Evolutionary conservation across 2,113 vertebrate species (phyloP).

Genomic region (Corydoras sp.): DNA sequence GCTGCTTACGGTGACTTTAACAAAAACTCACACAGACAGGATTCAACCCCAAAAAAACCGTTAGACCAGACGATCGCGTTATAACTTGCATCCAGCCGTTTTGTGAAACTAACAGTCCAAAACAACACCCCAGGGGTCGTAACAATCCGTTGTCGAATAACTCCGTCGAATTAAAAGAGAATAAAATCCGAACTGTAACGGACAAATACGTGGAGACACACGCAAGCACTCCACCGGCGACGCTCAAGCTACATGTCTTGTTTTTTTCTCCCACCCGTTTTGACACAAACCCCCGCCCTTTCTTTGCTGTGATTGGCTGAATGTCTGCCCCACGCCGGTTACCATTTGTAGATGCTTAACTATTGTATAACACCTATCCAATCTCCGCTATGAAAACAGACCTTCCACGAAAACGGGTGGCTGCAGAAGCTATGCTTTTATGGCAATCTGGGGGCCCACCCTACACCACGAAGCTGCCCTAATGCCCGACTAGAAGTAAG

Average conservation of each 20-base stretch:
- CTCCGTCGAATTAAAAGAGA: background rate
- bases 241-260: background rate
- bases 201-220: conserved; percentile 33
- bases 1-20: background rate
- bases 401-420: background rate
- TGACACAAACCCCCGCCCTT: background rate
- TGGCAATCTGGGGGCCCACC: conserved; percentile 39
- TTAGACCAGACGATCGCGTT: background rate
- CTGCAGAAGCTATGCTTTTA: conserved; percentile 7
- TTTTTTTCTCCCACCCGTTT: conserved; percentile 13
- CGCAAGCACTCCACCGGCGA: conserved; percentile 32
- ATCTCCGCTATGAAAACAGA: background rate
- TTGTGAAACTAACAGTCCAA: no score
- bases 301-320: background rate
- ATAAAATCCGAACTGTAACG: background rate
- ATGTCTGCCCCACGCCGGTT: no score
- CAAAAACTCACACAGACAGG: conserved; percentile 7
- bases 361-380: background rate
- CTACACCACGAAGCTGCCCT: conserved; percentile 31
- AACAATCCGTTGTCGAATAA: background rate
- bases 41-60: background rate
- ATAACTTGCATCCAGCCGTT: background rate
- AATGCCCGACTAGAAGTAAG: conserved; percentile 20
- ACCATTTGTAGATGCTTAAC: background rate
- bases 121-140: no score